These are phyloP conservation scores for Scaptomyza polygonia DNA, from an alignment of 2,888 invertebrate species.

Conservation along the genomic window DNA sequence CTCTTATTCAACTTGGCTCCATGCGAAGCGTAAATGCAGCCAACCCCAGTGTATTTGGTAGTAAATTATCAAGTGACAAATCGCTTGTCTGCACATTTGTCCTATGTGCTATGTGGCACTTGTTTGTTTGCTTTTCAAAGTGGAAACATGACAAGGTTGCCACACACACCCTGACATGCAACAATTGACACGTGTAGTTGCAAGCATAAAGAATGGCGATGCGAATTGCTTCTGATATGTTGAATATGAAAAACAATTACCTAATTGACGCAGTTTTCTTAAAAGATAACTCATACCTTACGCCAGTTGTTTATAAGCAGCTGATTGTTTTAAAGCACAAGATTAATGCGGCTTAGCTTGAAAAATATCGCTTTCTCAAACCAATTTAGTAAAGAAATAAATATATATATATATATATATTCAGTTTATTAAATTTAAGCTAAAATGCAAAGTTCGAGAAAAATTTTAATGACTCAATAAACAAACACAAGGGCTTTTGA, in stretches of 20 bases:
- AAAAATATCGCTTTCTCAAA: not conserved
- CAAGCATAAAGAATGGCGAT: conserved; percentile 2
- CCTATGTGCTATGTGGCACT: conserved; percentile 42
- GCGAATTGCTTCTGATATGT: not conserved
- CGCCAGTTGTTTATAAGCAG: too few species aligned
- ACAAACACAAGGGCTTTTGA: not conserved
- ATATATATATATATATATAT: too few species aligned
- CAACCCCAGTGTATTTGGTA: conserved; percentile 24
- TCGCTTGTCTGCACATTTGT: conserved; percentile 67
- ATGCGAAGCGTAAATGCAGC: conserved; percentile 15
- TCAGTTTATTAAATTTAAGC: not conserved
- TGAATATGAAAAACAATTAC: conserved; percentile 20
- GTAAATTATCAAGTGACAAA: conserved; percentile 73
- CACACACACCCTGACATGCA: conserved; percentile 44
- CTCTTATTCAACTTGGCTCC: not conserved
- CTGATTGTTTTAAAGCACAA: too few species aligned
- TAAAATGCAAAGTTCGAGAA: not conserved
- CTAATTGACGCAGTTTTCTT: conserved; percentile 32
- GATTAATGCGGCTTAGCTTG: too few species aligned
- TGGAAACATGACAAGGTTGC: conserved; percentile 44
- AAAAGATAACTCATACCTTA: not conserved
- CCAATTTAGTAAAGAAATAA: not conserved
- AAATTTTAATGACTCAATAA: not conserved
- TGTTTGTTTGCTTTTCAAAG: conserved; percentile 61
- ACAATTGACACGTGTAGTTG: conserved; percentile 45